These are phyloP conservation scores for Pedionomus torquatus DNA, from an alignment of 2,113 vertebrate genomes.

Conservation along the genomic window DNA sequence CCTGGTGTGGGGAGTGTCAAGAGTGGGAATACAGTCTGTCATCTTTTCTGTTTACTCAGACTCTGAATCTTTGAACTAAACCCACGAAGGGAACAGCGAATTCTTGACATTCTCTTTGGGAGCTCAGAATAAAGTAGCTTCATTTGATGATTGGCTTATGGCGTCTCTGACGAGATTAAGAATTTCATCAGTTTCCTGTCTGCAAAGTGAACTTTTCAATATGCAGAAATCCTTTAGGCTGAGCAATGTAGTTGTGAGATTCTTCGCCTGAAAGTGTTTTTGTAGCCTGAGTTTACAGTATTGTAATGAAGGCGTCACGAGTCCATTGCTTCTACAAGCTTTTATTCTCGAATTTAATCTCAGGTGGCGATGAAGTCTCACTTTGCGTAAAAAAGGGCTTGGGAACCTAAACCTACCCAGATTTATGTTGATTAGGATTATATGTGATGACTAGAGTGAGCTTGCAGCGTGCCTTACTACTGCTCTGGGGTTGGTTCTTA, in stretches of 20 bases:
- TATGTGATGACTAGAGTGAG: not conserved
- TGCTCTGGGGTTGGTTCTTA: not conserved
- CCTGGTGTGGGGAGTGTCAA: not conserved
- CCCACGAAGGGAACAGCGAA: not conserved
- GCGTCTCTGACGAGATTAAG: not conserved
- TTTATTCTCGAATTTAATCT: not conserved
- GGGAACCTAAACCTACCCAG: not conserved
- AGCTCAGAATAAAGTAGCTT: not conserved
- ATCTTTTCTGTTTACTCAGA: not conserved
- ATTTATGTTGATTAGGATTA: not conserved
- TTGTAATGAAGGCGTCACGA: not conserved
- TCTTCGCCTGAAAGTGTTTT: not conserved
- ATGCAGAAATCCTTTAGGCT: not conserved
- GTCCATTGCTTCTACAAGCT: not conserved
- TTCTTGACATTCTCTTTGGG: not conserved
- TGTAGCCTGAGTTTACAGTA: not conserved
- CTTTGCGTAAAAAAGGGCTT: not conserved
- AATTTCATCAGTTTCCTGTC: not conserved
- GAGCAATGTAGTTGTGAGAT: not conserved
- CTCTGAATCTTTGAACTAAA: not conserved
- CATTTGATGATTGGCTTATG: not conserved
- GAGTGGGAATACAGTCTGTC: not conserved
- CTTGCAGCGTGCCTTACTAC: fast-evolving
- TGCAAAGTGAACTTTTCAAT: not conserved
- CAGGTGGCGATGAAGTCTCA: not conserved